Evolutionary conservation across 2,888 invertebrate genomes (phyloP).

Genomic region (Schizotus pectinicornis): DNA sequence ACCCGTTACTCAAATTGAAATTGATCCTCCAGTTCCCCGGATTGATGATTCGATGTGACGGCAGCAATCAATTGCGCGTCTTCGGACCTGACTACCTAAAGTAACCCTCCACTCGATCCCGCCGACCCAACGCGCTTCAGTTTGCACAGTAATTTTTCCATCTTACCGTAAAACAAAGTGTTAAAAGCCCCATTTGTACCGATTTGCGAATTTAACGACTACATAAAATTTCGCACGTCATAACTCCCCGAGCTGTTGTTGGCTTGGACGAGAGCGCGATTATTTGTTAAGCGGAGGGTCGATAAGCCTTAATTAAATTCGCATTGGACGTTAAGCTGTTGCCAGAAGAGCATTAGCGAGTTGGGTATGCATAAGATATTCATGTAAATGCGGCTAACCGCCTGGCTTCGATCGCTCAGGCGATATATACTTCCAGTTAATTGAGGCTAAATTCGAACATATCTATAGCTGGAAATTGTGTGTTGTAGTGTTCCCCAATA

Average conservation of each 20-base stretch:
- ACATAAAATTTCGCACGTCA: too few species aligned
- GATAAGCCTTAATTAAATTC: constrained; percentile 27
- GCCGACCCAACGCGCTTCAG: background rate
- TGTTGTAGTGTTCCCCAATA: background rate
- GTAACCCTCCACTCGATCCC: too few species aligned
- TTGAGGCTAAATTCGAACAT: constrained; percentile 19
- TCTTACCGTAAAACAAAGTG: background rate
- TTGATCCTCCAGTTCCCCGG: constrained; percentile 6
- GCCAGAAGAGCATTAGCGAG: constrained; percentile 18
- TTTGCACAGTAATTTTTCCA: constrained; percentile 3
- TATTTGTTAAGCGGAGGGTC: background rate
- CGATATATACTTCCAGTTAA: constrained; percentile 23
- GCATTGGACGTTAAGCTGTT: constrained; percentile 12
- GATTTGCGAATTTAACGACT: too few species aligned
- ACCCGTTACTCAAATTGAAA: constrained; percentile 18
- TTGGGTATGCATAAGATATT: constrained; percentile 24
- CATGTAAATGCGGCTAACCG: constrained; percentile 26
- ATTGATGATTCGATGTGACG: constrained; percentile 32
- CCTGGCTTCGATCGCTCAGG: constrained; percentile 16
- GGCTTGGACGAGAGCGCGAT: background rate
- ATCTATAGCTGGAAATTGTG: constrained; percentile 8
- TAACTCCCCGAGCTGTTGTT: background rate
- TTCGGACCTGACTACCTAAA: constrained; percentile 9
- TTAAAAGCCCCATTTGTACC: too few species aligned
- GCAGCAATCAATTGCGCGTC: constrained; percentile 33